A percentile compares a stretch with the other conserved stretches of the same genome.
Evolutionary conservation across 2,888 invertebrate genomes (phyloP).

Genomic region (Drosophila gaucha): DNA sequence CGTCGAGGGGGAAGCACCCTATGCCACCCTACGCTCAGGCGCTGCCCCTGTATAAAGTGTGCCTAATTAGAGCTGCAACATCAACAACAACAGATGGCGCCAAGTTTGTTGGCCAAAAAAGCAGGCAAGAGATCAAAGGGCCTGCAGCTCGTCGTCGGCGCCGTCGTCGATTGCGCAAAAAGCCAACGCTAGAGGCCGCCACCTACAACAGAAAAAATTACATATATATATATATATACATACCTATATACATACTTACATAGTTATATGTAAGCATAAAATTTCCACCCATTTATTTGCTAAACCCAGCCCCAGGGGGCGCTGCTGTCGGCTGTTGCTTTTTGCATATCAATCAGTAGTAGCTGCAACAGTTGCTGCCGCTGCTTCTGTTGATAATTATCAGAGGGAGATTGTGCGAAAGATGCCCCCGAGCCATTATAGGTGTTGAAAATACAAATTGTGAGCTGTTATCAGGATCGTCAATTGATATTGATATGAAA

Average conservation of each 20-base stretch:
- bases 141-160: slow-evolving; percentile 26
- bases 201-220: slow-evolving; percentile 17
- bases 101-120: slow-evolving; percentile 64
- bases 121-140: slow-evolving; percentile 54
- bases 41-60: slow-evolving; percentile 53
- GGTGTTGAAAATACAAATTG: slow-evolving; percentile 63
- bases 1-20: slow-evolving; percentile 19
- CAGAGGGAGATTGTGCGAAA: slow-evolving; percentile 48
- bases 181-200: slow-evolving; percentile 48
- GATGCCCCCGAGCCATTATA: slow-evolving; percentile 54
- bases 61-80: slow-evolving; percentile 75
- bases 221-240: neutral
- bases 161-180: slow-evolving; percentile 52
- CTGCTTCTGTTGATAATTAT: slow-evolving; percentile 59
- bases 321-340: slow-evolving; percentile 15
- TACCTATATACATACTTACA: no score
- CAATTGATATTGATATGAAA: slow-evolving; percentile 70
- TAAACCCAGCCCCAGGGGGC: slow-evolving; percentile 6
- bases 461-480: slow-evolving; percentile 58
- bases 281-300: slow-evolving; percentile 29
- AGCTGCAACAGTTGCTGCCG: slow-evolving; percentile 25
- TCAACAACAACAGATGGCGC: slow-evolving; percentile 58
- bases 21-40: neutral
- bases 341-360: slow-evolving; percentile 66
- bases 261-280: neutral